phyloP scores from a whole-genome alignment of 2,888 invertebrate species.

The Aphidius colemani region DNA sequence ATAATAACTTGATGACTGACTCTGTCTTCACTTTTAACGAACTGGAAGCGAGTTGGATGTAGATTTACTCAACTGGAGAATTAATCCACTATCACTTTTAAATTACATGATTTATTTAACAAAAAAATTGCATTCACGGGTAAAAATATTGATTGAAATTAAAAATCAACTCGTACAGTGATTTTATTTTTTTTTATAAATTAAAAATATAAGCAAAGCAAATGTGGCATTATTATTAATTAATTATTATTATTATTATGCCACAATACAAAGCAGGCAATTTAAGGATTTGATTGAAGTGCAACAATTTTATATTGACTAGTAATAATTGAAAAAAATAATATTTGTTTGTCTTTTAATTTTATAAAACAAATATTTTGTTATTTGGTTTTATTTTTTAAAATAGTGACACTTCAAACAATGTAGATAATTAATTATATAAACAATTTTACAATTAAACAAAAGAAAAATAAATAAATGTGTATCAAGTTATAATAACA shows the following conservation, averaged over 20 bases:
- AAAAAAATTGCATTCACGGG: background rate
- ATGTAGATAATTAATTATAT: slow-evolving; percentile 2
- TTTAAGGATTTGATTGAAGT: slow-evolving; percentile 41
- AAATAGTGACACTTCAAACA: slow-evolving; percentile 22
- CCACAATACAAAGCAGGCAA: slow-evolving; percentile 42
- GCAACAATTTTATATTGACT: slow-evolving; percentile 36
- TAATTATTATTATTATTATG: slow-evolving; percentile 22
- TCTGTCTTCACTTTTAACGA: slow-evolving; percentile 55
- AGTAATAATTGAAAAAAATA: no score
- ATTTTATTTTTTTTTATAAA: slow-evolving; percentile 29
- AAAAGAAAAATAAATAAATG: slow-evolving; percentile 22
- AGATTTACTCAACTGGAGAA: slow-evolving; percentile 35
- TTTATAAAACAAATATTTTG: background rate
- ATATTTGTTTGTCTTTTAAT: no score
- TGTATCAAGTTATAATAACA: slow-evolving; percentile 7
- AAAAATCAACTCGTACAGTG: slow-evolving; percentile 33
- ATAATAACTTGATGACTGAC: slow-evolving; percentile 24
- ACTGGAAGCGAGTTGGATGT: slow-evolving; percentile 56
- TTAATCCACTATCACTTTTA: slow-evolving; percentile 28
- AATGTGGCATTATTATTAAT: slow-evolving; percentile 29
- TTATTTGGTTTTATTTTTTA: background rate
- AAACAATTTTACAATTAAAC: no score
- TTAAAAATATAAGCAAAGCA: slow-evolving; percentile 47
- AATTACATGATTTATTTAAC: slow-evolving; percentile 26
- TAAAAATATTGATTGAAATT: slow-evolving; percentile 34